Base-by-base conservation (phyloP, 2,888 invertebrate genomes). In the Philereme transversata region DNA sequence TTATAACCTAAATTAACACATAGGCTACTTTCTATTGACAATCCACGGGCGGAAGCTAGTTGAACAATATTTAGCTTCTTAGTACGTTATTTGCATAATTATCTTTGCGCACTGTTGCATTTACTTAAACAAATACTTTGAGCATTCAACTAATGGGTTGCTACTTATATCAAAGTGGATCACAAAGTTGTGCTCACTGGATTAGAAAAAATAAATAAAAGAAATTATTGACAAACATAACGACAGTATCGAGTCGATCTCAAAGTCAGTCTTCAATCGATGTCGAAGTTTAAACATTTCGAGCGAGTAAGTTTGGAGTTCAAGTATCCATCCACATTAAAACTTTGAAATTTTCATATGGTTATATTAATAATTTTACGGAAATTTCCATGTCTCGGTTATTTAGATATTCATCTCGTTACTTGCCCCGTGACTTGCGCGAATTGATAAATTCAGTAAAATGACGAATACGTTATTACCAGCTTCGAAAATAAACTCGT, bases 231-330 rank as follows among this genome's bases (percentile, higher is more conserved):
- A 50, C 41, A 44, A 63, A 64, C 52, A 57, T 50, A 22, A 35
- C 53, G 49, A 41, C 44, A 8, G 38, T 60, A 65, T 64, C 60
- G 54, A 38, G 44, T 48, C 52, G 53, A 47, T 50, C 46, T 58
- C 58, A 59, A 65, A 55, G 53, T 62, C 49, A 51, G 46, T 54
- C 52, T 52, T 51, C 48, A 51, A 51, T 38, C 10, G 41, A 57
- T 47, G 60, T 36, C 58, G 47, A 69, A 76, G 64, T 73, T 76
- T 69, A 67, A 74, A 72, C 67, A 75, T 75, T 75, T 73, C 70
- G 72, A 72, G 77, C 66, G 64, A 73, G 68, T 72, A 67, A 65
- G 62, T 66, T 57, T 68, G 56, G 54, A 65, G 66, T 64, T 69
- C 51, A 55, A 67, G 62, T 70, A 70, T 41, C 47, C 43, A 36